A percentile compares a stretch with the other conserved stretches of the same genome.
Conservation (phyloP, 2,888 invertebrate species). For the Pollenia amentaria region DNA sequence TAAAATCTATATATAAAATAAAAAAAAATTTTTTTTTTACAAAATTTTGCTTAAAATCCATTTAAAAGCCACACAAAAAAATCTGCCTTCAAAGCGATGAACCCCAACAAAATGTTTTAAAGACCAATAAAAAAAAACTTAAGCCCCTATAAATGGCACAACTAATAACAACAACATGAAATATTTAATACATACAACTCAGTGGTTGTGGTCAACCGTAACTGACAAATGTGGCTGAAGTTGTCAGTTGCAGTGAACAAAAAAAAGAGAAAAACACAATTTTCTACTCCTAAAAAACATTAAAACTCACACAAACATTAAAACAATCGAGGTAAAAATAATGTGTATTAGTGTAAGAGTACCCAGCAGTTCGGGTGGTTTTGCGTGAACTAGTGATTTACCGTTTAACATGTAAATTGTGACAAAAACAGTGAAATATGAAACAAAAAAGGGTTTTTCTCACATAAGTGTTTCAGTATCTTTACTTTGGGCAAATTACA, state of each 20-base stretch:
- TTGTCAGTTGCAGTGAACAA: slow-evolving; percentile 77
- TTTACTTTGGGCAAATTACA: too few species aligned
- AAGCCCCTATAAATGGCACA: slow-evolving; percentile 50
- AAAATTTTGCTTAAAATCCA: slow-evolving; percentile 8
- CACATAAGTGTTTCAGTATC: too few species aligned
- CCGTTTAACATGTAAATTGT: too few species aligned
- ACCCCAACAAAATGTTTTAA: slow-evolving; percentile 38
- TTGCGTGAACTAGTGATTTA: neutral
- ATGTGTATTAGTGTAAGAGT: slow-evolving; percentile 2
- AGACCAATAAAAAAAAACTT: slow-evolving; percentile 15
- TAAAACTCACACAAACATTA: slow-evolving; percentile 6
- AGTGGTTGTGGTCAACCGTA: slow-evolving; percentile 76
- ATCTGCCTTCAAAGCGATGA: slow-evolving; percentile 35
- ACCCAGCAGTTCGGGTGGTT: neutral
- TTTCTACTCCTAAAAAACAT: slow-evolving; percentile 71
- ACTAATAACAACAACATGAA: slow-evolving; percentile 52
- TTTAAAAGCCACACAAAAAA: slow-evolving; percentile 40
- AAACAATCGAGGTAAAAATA: neutral
- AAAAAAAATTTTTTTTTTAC: neutral
- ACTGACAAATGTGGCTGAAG: slow-evolving; percentile 77
- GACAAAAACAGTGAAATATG: too few species aligned
- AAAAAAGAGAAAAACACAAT: slow-evolving; percentile 72
- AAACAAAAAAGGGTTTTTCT: too few species aligned
- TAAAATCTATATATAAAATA: too few species aligned
- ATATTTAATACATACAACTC: slow-evolving; percentile 63